Evolutionary conservation across 2,113 vertebrate genomes (phyloP), one percentile per base, ranked within the genome.

Genomic region (Scartelaos histophorus): DNA sequence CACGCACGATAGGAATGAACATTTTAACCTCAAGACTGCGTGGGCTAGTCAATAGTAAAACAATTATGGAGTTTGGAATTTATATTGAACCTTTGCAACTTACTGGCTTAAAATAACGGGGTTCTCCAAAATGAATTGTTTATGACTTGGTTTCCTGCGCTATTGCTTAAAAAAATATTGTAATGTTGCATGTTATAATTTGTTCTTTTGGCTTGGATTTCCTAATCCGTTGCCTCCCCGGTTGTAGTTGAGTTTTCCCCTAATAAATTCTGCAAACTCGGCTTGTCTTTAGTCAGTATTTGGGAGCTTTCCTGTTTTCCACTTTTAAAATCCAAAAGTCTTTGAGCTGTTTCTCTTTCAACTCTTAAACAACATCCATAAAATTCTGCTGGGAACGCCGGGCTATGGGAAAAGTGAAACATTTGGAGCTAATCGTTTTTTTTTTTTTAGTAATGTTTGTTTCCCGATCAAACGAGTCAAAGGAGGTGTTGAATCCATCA

Each of bases 241-340:
- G 60, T 35, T 16, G 35, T 64, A 12, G 17, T 43, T 43, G 34
- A 43, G 19, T 64, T 38, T 64, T 43, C 34, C 61, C 61, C 61
- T 64, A 64, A 64, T 64, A 64, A 64, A 64, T 64, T 35, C 34
- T 38, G 34, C 13, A 19, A 11, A 21, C 29, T 21, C 16, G 61
- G 61, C 61, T 19, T 21, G 34, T 64, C 61, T 64, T 43, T 21
- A 38, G 34, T 64, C 61, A 38, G 61, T n/a, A 34, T 38, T 43
- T 64, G 34, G 34, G 34, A 7, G 19, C 29, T 64, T 21, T n/a
- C 34, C 61, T 43, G 34, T 38, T 64, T 64, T 64, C 61, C 61
- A 64, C 61, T 64, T 64, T 64, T 64, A 64, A 64, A 64, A 64
- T 13, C 34, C 22, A 61, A 6, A n/a, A 72, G 10, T 45, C 15